Percentiles rank a stretch among this genome's conserved stretches.
Conservation (phyloP, 2,797 vertebrate genomes). For the Balearica regulorum region DNA sequence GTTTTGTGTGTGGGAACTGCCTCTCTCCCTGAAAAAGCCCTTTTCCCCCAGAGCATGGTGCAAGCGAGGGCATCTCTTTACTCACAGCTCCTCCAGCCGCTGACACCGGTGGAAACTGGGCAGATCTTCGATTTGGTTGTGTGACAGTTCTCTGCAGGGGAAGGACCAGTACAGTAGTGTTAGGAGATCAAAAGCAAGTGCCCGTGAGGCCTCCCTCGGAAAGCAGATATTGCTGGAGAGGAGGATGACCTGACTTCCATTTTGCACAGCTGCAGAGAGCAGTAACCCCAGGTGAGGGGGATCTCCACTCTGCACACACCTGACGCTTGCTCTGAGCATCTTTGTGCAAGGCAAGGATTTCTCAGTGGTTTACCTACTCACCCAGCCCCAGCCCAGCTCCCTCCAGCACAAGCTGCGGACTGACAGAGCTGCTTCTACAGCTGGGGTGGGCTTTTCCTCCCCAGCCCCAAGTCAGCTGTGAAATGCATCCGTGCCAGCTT, state of each 20-base stretch:
- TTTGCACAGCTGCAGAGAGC: background rate
- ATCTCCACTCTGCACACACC: background rate
- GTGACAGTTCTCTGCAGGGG: slow-evolving; percentile 85
- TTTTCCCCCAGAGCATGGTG: accelerated
- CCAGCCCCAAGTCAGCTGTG: background rate
- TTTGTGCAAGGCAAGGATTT: background rate
- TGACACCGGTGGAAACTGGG: slow-evolving; percentile 90
- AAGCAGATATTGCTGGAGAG: background rate
- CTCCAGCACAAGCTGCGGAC: background rate
- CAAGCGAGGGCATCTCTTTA: background rate
- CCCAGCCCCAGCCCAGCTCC: background rate
- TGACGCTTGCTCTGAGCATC: background rate
- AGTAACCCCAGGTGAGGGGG: background rate
- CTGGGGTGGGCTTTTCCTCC: background rate
- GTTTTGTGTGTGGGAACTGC: background rate
- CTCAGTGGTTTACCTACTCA: background rate
- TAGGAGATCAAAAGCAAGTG: background rate
- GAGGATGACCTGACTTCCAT: background rate
- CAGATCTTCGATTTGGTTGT: slow-evolving; percentile 88
- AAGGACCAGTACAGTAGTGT: background rate
- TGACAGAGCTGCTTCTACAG: background rate
- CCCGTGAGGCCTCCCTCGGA: background rate
- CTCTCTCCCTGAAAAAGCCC: background rate
- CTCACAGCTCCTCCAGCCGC: slow-evolving; percentile 93
- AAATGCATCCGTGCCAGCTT: background rate